phyloP scores from a whole-genome alignment of 1,140 invertebrate species.

The Batillaria attramentaria region DNA sequence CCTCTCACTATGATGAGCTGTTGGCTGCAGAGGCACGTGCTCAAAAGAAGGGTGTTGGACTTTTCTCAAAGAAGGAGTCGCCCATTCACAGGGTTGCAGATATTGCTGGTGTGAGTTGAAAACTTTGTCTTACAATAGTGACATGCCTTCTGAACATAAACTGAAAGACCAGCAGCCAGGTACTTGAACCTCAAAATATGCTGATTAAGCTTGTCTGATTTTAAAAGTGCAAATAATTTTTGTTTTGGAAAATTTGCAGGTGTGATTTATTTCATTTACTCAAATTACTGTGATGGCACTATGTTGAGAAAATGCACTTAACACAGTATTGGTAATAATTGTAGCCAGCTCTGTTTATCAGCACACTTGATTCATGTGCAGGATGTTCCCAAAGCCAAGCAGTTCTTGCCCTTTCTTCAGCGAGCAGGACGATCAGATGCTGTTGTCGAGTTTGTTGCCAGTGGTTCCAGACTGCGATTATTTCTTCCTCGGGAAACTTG shows the following conservation, averaged over 20 bases:
- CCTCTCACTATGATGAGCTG: conserved; percentile 94
- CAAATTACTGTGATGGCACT: conserved; percentile 1
- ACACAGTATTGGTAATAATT: no score
- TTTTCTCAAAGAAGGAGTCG: conserved; percentile 74
- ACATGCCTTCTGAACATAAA: no score
- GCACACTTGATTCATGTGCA: conserved; percentile 45
- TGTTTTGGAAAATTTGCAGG: neutral
- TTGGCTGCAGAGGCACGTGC: conserved; percentile 94
- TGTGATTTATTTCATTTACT: neutral
- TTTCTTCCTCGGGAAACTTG: conserved; percentile 96
- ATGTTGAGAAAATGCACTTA: neutral
- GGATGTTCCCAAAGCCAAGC: conserved; percentile 83
- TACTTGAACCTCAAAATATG: no score
- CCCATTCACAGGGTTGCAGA: conserved; percentile 89
- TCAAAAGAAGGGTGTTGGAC: conserved; percentile 78
- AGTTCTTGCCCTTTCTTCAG: conserved; percentile 92
- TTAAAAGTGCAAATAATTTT: neutral
- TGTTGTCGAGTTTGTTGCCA: conserved; percentile 95
- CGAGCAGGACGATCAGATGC: conserved; percentile 88
- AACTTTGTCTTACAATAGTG: no score
- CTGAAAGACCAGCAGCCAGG: no score
- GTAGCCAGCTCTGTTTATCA: no score
- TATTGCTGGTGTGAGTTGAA: conserved; percentile 82
- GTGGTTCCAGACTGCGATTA: conserved; percentile 91
- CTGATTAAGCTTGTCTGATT: neutral